Base-by-base conservation (phyloP, 2,797 vertebrate genomes). In the Spinibarbus caldwelli region DNA sequence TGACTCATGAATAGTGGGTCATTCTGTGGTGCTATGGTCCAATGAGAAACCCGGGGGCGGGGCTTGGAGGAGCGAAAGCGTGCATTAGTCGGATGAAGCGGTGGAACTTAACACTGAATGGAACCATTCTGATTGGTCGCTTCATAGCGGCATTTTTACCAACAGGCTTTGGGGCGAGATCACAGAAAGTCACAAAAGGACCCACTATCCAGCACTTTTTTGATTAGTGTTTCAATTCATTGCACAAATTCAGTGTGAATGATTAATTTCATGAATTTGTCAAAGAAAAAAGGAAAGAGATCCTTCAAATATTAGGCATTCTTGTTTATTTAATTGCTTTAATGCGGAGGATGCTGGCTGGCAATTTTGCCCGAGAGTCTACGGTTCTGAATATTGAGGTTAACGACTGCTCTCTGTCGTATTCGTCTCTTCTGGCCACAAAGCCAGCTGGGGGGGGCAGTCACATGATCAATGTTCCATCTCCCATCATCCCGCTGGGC, bases 181-280 rank as follows among this genome's bases (percentile, higher is more conserved):
- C 93, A 96, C 95, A 96, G 96, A 97, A 98, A 99, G 97, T 97
- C 98, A 97, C 97, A 98, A 99, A 99, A 99, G 96, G 98, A 99
- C 98, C 98, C 98, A 99, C 98, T 99, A 98, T 98, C 98, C 97
- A 98, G 94, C 92, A 86, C 57, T 49, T 71, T 87, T 59, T 71
- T 88, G 90, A 85, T 84, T 89, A 91, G 83, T 85, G 52, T 92
- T 91, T 88, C 34, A 84, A 94, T 93, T 90, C 91, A 89, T 64
- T 29, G 75, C 41, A 78, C 78, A 84, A 84, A 87, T 84, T 88
- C 70, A 84, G 66, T 38, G 68, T 64, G 34, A 89, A 87, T 93
- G 90, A 95, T 93, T 91, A 88, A 84, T 79, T 87, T 84, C 79
- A 86, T 87, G 71, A 89, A 86, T 86, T 83, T 82, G 71, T 77